Conservation (phyloP, 2,888 invertebrate genomes). For the Lamellibrachia columna region DNA sequence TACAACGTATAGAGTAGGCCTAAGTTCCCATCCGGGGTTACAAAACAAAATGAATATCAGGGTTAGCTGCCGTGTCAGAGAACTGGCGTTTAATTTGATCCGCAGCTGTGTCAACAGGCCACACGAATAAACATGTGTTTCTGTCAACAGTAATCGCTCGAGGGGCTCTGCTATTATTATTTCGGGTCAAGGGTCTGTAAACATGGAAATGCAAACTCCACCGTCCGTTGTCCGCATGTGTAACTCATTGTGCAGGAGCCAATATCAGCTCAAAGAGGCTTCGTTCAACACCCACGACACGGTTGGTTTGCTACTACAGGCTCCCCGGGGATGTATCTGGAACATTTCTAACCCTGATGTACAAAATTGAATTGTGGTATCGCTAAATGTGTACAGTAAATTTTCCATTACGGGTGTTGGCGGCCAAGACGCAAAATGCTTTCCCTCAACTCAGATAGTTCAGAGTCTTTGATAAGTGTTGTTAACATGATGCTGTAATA, state of each 20-base stretch:
- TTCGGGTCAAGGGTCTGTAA: background rate
- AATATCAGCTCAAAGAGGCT: no score
- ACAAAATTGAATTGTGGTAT: no score
- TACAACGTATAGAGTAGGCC: background rate
- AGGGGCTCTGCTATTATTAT: background rate
- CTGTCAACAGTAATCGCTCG: background rate
- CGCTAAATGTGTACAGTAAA: no score
- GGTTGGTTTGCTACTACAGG: no score
- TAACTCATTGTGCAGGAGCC: background rate
- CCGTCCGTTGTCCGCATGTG: background rate
- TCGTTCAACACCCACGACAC: no score
- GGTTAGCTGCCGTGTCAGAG: background rate
- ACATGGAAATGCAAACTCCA: background rate
- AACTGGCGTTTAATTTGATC: background rate
- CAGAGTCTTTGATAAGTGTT: no score
- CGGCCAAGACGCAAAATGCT: no score
- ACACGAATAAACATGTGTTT: background rate
- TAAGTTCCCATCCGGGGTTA: background rate
- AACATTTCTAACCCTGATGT: no score
- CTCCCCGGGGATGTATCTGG: no score
- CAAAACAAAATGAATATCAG: background rate
- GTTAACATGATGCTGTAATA: no score
- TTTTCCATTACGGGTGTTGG: no score
- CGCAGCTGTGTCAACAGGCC: background rate
- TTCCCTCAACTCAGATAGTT: no score